Base-by-base conservation (phyloP, 2,113 vertebrate species). In the Corvus cornix region DNA sequence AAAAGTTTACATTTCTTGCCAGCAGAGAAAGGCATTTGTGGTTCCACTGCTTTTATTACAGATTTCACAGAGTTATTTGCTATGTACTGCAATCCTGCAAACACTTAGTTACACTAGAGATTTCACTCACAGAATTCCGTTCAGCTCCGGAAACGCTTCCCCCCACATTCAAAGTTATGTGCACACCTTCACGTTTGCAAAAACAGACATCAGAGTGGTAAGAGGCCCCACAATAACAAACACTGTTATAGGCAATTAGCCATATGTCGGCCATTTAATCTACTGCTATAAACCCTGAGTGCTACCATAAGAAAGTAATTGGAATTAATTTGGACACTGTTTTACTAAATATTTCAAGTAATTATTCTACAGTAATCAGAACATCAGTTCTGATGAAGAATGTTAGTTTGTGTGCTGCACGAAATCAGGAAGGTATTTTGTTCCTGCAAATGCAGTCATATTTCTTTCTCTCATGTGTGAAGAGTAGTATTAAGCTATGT, bases 251-350 rank as follows among this genome's bases (percentile, higher is more conserved):
- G 77, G 78, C 92, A 95, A 87, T 97, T 95, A 95, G 84, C 52
- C 93, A 90, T 89, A 79, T 52, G 78, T 55, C 5, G 7, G 35
- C 4, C 3, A 84, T 84, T 94, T 85, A 78, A 91, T 91, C 35
- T 70, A 63, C 48, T 4, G 10, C 86, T 76, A 64, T 66, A 96
- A 88, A 93, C 80, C 35, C 55, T 51, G 52, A 93, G 69, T 26
- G 5, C 37, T 93, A 81, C 77, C 77, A 91, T 49, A 93, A 75
- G 59, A 83, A 93, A 94, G 84, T 87, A 93, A 93, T 67, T 81
- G 67, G 87, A 95, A 95, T 96, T 94, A 94, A 96, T 96, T 76
- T 95, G 80, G 82, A 94, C 83, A 87, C 69, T 43, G 63, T 68
- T 93, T 93, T 86, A 72, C 81, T 55, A 91, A 90, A 96, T 91